These are phyloP conservation scores for Pseudomyrmex sp. DNA, from an alignment of 1,140 invertebrate genomes.

Conservation along the genomic window DNA sequence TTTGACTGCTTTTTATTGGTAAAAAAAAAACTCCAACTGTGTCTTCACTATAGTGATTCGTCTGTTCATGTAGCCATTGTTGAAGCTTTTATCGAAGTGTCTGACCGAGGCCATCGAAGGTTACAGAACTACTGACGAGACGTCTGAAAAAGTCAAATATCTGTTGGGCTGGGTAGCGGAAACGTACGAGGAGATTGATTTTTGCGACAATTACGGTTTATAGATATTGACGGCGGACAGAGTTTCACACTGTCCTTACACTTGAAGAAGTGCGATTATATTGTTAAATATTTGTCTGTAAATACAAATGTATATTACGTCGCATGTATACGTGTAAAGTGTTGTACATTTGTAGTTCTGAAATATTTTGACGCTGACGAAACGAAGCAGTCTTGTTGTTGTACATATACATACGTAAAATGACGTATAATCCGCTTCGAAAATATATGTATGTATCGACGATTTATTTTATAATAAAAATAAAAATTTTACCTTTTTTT, in stretches of 20 bases:
- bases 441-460: background rate
- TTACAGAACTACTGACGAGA: conserved; percentile 74
- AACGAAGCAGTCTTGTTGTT: conserved; percentile 2
- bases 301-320: conserved; percentile 19
- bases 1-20: background rate
- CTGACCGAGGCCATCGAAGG: conserved; percentile 77
- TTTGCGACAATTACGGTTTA: conserved; percentile 62
- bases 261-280: conserved; percentile 29
- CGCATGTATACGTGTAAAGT: conserved; percentile 53
- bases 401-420: background rate
- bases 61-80: conserved; percentile 69
- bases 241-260: conserved; percentile 22
- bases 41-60: conserved; percentile 15
- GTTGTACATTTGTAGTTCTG: conserved; percentile 51
- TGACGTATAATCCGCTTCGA: background rate
- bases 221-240: conserved; percentile 39
- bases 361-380: background rate
- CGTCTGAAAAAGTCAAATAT: conserved; percentile 77
- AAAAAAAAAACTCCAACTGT: background rate
- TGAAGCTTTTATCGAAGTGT: conserved; percentile 80
- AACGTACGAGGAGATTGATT: conserved; percentile 78
- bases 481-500: background rate
- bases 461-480: background rate
- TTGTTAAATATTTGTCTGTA: conserved; percentile 38
- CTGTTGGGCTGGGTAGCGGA: conserved; percentile 80